phyloP scores from a whole-genome alignment of 35 echinoderm and acorn worm genomes.

The Ophiothrix spiculata region DNA sequence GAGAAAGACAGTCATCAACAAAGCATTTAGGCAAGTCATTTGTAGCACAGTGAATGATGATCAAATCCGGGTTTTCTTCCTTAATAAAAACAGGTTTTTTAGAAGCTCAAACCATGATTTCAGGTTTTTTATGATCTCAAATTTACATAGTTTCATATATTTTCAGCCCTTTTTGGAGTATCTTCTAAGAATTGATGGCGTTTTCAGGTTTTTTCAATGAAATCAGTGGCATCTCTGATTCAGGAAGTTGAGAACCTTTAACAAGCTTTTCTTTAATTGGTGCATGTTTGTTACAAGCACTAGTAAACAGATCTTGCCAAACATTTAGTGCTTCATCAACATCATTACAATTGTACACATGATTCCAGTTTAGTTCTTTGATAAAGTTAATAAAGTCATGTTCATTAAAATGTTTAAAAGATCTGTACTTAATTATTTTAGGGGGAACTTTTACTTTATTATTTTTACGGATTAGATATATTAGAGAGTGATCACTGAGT shows the following conservation, averaged over 20 bases:
- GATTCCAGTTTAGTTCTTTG: not conserved
- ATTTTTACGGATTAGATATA: not conserved
- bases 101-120: no score
- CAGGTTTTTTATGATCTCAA: no score
- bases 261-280: not conserved
- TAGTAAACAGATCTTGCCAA: not conserved
- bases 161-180: no score
- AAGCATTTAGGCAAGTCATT: no score
- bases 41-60: no score
- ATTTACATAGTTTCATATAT: no score
- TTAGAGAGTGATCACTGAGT: not conserved
- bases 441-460: not conserved
- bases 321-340: not conserved
- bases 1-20: no score
- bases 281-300: not conserved
- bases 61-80: no score
- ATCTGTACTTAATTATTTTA: not conserved
- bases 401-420: not conserved
- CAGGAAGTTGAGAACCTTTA: constrained; percentile 4
- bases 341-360: not conserved
- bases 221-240: no score
- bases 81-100: no score
- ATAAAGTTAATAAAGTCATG: not conserved
- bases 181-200: no score
- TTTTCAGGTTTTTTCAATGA: no score